Evolutionary conservation across 2,888 invertebrate genomes (phyloP), one percentile per base, ranked within the genome.

Genomic region (Eupithecia tripunctaria): DNA sequence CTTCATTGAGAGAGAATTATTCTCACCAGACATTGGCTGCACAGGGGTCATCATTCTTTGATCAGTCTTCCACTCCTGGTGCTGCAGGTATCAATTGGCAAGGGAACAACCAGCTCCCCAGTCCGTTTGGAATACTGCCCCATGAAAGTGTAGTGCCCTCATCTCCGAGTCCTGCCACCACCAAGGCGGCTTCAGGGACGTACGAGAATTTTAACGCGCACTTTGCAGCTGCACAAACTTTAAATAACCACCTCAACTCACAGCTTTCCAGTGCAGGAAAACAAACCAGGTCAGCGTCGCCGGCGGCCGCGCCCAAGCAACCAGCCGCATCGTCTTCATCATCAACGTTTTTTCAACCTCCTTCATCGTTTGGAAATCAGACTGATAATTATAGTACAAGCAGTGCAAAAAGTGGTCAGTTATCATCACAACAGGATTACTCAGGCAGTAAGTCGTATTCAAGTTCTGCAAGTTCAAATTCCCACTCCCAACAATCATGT

Each of bases 81-180:
- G 87, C 94, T 77, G 82, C 91, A 72, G 93, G 94, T 76, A 90
- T 96, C 76, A 96, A 96, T 82, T 97, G 97, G 97, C 97, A 97
- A 89, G 96, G 97, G 82, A 96, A 96, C 82, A 96, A 94, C 82
- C 96, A 96, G 85, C 90, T 96, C 43, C 96, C 96, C 51, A 97
- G 97, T 84, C 97, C 97, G 1, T 97, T 97, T 88, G 97, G 97
- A 75, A 96, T 97, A 82, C 89, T 97, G 84, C 97, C 97, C 25
- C 97, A 97, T 88, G 97, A 97, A 90, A 97, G 96, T 93, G 96
- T 97, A 79, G 96, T 96, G 78, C 95, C 96, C 25, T 95, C 95
- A 64, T 95, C 96, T 67, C 95, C 96, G 70, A 95, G 95, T 81
- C 94, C 95, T 76, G 94, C 95, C 59, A 94, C 96, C 38, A 95